Evolutionary conservation across 2,113 vertebrate species (phyloP), one percentile per base, ranked within the genome.

Genomic region (Scatophagus argus): DNA sequence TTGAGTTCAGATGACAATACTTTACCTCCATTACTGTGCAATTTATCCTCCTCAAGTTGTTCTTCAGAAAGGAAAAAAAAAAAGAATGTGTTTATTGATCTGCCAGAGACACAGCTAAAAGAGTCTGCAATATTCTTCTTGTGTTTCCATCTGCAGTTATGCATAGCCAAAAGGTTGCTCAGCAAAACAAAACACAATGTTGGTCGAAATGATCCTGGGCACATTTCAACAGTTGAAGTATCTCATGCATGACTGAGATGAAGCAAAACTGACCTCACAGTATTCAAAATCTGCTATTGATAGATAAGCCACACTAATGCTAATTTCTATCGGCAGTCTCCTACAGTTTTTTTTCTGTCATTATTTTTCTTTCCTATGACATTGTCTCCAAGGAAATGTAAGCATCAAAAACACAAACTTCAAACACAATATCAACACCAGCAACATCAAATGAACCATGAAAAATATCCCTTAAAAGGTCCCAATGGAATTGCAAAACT

Each of bases 1-100:
- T 68, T 74, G 63, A 84, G 63, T 60, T 81, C 61, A 34, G 56
- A 77, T 63, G 86, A 88, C 60, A 73, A 92, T 93, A 89, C 90
- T 78, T 94, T 94, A 95, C 95, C 95, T 94, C 91, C 95, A 8
- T 95, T 94, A 90, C 88, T 94, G 85, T 94, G 94, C 87, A 95
- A 92, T 88, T 92, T 93, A 88, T 95, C 94, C 75, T 95, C 95
- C 88, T 95, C 95, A 79, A 94, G 95, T 95, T 95, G 93, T 92
- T 95, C 95, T 95, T 92, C 41, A 70, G 82, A 87, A 79, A 88
- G 79, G 91, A 82, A 92, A 32, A 87, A 73, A 84, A 41, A 76
- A 66, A 79, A 85, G n/a, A 73, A 72, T 39, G 67, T 84, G 82
- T 91, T 92, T 87, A 94, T 87, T 90, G 87, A 90, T 84, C 62